Base-by-base conservation (phyloP, 2,113 vertebrate species). In the Falco punctatus region DNA sequence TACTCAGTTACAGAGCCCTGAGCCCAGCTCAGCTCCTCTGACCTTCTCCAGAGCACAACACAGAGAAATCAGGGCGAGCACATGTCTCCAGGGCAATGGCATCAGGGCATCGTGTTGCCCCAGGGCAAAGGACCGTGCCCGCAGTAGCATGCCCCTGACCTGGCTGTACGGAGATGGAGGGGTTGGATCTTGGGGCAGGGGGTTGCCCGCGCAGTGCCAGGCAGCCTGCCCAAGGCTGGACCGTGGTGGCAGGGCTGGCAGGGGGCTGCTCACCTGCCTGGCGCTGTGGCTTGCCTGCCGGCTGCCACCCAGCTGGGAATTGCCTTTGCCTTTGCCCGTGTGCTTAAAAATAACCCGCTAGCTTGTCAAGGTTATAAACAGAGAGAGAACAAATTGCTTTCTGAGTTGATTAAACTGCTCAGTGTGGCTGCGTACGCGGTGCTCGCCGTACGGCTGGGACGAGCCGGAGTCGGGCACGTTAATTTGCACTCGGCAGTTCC, bases 361-460 rank as follows among this genome's bases (percentile, higher is more conserved):
- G 88, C 93, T 94, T 94, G 94, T 96, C 96, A 97, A 97, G 97
- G 97, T 97, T 97, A 97, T 87, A 95, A 95, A 96, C 95, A 84
- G 95, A 89, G 95, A 94, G 94, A 94, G 96, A 97, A 95, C 97
- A 97, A 97, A 97, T 97, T 97, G 96, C 94, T 95, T 97, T 97
- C 90, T 69, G 95, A 96, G 93, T 94, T 97, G 97, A 97, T 97
- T 96, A 96, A 97, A 95, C 87, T 38, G 91, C 96, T 95, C 84
- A 64, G 83, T 30, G 93, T 92, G 88, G 94, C 90, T 87, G 84
- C 28, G 46, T 82, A 52, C 32, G 2, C 32, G 4, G 95, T 8
- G 1, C 75, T 83, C 42, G 8, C 95, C 2, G 46, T 69, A 86
- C 44, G 79, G 67, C 74, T 70, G 88, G 94, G 93, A 86, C 40